Percentiles rank a stretch among this genome's conserved stretches.
These are phyloP conservation scores for Enteromius viviparus DNA, from an alignment of 2,797 vertebrate species.

Conservation along the genomic window DNA sequence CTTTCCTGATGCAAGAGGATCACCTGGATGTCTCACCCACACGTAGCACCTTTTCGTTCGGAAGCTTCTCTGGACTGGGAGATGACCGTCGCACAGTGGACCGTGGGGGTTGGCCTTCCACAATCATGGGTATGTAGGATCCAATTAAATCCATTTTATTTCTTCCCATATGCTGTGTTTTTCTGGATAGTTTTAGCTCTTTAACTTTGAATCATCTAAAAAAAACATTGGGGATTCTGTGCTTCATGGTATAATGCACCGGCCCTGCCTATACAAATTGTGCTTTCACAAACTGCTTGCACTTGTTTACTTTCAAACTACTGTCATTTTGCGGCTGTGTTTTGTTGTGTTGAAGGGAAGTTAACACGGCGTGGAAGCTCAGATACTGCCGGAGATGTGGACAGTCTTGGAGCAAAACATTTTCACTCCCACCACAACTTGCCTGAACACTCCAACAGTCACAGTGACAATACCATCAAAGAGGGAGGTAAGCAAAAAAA, in stretches of 20 bases:
- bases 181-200: neutral
- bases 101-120: constrained; percentile 94
- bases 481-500: constrained; percentile 76
- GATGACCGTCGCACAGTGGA: constrained; percentile 93
- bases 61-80: constrained; percentile 94
- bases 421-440: constrained; percentile 95
- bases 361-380: constrained; percentile 93
- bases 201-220: neutral
- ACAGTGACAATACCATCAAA: constrained; percentile 91
- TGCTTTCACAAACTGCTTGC: neutral
- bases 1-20: constrained; percentile 94
- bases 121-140: constrained; percentile 86
- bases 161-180: neutral
- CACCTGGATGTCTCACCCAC: constrained; percentile 96
- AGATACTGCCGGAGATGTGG: constrained; percentile 90
- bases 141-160: neutral
- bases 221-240: neutral
- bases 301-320: neutral
- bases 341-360: constrained; percentile 78
- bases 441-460: constrained; percentile 95
- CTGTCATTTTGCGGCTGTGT: neutral
- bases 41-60: constrained; percentile 96
- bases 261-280: neutral
- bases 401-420: constrained; percentile 90
- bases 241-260: neutral